Evolutionary conservation across 2,797 vertebrate genomes (phyloP).

Genomic region (Thalassophryne amazonica): DNA sequence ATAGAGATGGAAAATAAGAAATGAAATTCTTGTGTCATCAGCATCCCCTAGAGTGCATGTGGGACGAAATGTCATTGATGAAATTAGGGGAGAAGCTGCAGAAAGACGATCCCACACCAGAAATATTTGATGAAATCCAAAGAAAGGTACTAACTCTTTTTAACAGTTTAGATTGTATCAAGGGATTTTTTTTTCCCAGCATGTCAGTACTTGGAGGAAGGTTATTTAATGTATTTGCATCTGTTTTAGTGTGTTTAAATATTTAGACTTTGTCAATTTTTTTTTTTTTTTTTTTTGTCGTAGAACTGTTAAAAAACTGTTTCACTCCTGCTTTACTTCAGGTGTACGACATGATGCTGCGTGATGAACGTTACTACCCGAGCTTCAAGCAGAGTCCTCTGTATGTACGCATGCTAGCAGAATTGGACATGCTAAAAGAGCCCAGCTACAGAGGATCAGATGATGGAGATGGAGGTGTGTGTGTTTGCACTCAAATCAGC

Average conservation of each 20-base stretch:
- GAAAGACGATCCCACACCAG: slow-evolving; percentile 94
- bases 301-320: neutral
- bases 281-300: neutral
- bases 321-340: slow-evolving; percentile 35
- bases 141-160: slow-evolving; percentile 80
- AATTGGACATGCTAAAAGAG: slow-evolving; percentile 99
- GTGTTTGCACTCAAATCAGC: no score
- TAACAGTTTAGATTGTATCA: neutral
- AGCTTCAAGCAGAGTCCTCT: slow-evolving; percentile 93
- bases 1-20: neutral
- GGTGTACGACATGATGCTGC: slow-evolving; percentile 98
- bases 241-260: neutral
- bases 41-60: slow-evolving; percentile 95
- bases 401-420: slow-evolving; percentile 96
- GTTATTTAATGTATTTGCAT: neutral
- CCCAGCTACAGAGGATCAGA: slow-evolving; percentile 97
- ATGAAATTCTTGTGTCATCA: slow-evolving; percentile 24
- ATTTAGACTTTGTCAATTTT: neutral
- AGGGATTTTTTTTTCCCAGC: neutral
- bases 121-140: slow-evolving; percentile 98
- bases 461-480: slow-evolving; percentile 89
- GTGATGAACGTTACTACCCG: slow-evolving; percentile 94
- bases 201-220: no score
- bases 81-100: slow-evolving; percentile 90
- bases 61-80: slow-evolving; percentile 84